Conservation (phyloP, 92 coral and sea anemone genomes). For the Umimayanthus chanpuru region DNA sequence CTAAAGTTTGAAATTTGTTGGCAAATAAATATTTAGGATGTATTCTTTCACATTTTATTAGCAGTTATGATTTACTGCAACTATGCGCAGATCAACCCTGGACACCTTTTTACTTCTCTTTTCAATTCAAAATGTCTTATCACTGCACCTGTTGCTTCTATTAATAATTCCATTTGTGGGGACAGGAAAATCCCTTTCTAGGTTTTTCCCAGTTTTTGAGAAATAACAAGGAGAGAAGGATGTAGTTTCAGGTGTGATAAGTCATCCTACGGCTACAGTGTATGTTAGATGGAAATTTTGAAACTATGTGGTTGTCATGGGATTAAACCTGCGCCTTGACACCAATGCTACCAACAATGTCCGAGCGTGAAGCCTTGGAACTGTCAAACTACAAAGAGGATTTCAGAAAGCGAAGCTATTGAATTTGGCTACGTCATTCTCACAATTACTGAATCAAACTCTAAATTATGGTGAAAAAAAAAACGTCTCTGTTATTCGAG, state of each 20-base stretch:
- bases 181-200: neutral
- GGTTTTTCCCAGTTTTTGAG: neutral
- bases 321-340: neutral
- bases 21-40: neutral
- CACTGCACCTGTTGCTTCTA: slow-evolving; percentile 31
- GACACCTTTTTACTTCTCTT: no score
- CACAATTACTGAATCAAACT: neutral
- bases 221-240: neutral
- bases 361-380: neutral
- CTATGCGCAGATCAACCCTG: neutral
- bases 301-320: neutral
- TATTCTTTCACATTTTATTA: neutral
- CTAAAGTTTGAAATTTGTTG: neutral
- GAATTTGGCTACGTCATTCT: neutral
- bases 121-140: no score
- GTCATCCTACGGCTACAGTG: no score
- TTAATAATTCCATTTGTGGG: neutral
- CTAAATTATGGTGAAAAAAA: no score
- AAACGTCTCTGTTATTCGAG: neutral
- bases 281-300: neutral
- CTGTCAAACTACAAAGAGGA: neutral
- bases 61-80: neutral
- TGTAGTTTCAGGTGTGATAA: neutral
- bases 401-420: neutral
- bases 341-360: neutral